A percentile compares a stretch with the other conserved stretches of the same genome.
These are phyloP conservation scores for Lethocerus indicus DNA, from an alignment of 1,140 invertebrate species.

Conservation along the genomic window DNA sequence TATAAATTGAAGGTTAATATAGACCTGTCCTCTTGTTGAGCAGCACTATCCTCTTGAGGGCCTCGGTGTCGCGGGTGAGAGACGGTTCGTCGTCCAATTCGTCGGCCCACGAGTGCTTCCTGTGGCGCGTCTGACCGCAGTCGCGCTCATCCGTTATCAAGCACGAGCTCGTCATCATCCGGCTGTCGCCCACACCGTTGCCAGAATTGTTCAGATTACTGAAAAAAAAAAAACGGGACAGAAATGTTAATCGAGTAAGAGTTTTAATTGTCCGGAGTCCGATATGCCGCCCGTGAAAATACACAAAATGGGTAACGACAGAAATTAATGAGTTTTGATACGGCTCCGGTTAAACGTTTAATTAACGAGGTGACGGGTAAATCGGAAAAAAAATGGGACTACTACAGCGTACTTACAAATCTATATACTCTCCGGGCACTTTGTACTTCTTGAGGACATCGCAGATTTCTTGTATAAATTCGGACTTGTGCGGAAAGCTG, in stretches of 20 bases:
- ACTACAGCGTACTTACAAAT: conserved; percentile 19
- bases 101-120: conserved; percentile 59
- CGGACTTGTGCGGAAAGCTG: conserved; percentile 72
- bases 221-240: conserved; percentile 14
- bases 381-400: too few species aligned
- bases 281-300: too few species aligned
- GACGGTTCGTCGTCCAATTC: conserved; percentile 47
- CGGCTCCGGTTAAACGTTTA: too few species aligned
- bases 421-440: conserved; percentile 22
- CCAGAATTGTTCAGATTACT: conserved; percentile 25
- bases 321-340: too few species aligned
- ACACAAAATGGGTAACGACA: too few species aligned
- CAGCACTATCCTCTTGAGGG: conserved; percentile 58
- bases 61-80: conserved; percentile 38
- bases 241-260: too few species aligned
- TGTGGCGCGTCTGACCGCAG: conserved; percentile 20
- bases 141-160: conserved; percentile 26
- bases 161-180: conserved; percentile 34
- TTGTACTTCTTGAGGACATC: conserved; percentile 61
- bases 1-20: too few species aligned
- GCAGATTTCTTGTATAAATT: conserved; percentile 72
- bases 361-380: too few species aligned
- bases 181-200: too few species aligned
- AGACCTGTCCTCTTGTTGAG: conserved; percentile 61
- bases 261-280: too few species aligned